A percentile compares a stretch with the other conserved stretches of the same genome.
Conservation (phyloP, 37 sponge, comb jelly and placozoan species). For the Beroe ovata region DNA sequence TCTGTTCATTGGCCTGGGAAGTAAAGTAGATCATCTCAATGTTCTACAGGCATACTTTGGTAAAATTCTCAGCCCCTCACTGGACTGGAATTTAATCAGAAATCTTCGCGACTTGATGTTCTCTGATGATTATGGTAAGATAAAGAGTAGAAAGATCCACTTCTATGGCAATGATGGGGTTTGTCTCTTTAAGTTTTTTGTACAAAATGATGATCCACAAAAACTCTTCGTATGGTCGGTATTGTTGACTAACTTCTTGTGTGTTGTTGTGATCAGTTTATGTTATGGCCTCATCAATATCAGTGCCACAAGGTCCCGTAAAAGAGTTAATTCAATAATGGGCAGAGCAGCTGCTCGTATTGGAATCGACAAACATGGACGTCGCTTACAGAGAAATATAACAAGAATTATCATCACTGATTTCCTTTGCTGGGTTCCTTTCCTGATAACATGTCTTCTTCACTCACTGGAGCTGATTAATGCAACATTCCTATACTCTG, state of each 20-base stretch:
- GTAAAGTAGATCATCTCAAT: neutral
- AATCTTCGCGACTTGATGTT: constrained; percentile 15
- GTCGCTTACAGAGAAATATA: neutral
- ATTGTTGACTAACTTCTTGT: constrained; percentile 1
- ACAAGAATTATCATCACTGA: constrained; percentile 22
- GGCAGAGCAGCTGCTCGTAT: neutral
- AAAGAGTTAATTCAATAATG: neutral
- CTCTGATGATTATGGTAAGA: neutral
- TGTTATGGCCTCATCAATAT: constrained; percentile 7
- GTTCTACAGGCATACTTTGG: neutral
- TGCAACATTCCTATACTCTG: neutral
- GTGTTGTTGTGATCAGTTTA: neutral
- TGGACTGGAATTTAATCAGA: constrained; percentile 7
- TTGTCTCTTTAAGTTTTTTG: constrained; percentile 49
- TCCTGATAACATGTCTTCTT: constrained; percentile 3
- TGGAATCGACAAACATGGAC: neutral
- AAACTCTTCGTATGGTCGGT: neutral
- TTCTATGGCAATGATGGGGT: constrained; percentile 58
- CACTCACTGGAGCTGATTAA: neutral
- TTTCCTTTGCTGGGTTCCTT: constrained; percentile 54
- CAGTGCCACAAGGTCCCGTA: neutral
- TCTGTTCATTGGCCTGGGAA: neutral
- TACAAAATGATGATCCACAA: neutral
- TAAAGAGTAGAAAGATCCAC: neutral
- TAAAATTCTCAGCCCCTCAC: neutral